Evolutionary conservation across 2,797 vertebrate species (phyloP).

Genomic region (Squalus acanthias): DNA sequence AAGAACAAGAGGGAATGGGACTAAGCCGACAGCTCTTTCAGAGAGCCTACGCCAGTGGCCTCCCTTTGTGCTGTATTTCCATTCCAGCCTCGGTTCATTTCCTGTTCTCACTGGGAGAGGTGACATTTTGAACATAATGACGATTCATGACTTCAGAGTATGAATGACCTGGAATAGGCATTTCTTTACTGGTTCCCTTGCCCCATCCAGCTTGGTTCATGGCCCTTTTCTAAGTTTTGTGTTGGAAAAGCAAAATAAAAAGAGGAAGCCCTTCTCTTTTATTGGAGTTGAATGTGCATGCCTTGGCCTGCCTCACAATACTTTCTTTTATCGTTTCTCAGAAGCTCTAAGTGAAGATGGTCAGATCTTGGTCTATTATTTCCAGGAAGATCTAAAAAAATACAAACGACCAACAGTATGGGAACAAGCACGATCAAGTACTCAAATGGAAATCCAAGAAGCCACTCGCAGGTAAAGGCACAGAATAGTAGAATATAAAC

Average conservation of each 20-base stretch:
- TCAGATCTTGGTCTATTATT: constrained; percentile 77
- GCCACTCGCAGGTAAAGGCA: constrained; percentile 49
- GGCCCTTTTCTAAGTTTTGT: background rate
- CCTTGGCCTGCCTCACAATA: background rate
- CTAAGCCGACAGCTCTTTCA: background rate
- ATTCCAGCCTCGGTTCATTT: background rate
- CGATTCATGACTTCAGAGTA: background rate
- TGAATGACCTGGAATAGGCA: background rate
- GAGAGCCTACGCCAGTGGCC: background rate
- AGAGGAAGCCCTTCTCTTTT: background rate
- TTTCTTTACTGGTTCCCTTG: background rate
- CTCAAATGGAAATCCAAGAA: constrained; percentile 60
- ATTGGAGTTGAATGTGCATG: background rate
- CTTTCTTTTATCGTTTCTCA: constrained; percentile 45
- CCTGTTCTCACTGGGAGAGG: background rate
- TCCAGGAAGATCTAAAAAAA: constrained; percentile 60
- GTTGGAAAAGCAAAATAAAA: background rate
- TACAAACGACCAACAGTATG: constrained; percentile 72
- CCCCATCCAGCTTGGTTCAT: too few relatives aligned
- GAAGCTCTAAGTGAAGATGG: constrained; percentile 76
- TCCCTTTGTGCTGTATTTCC: background rate
- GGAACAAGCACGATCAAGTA: constrained; percentile 66
- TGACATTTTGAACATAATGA: background rate
- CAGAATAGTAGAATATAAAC: background rate
- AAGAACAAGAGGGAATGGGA: background rate